Conservation (phyloP, 2,797 vertebrate species). For the Danio albolineatus region DNA sequence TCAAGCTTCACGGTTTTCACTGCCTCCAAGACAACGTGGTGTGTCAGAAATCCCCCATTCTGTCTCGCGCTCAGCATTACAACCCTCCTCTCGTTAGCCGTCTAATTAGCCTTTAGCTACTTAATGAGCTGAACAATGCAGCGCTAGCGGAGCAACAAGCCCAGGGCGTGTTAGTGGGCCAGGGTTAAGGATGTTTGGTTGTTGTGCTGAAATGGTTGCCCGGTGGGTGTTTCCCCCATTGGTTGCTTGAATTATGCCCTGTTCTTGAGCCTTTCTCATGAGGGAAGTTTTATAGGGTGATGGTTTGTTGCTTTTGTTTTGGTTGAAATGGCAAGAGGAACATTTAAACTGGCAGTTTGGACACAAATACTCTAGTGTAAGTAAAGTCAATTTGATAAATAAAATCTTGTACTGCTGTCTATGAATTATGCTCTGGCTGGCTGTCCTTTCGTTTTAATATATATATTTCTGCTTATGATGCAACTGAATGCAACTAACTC, state of each 20-base stretch:
- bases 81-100: conserved; percentile 50
- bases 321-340: background rate
- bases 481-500: conserved; percentile 6
- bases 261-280: conserved; percentile 31
- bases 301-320: conserved; percentile 17
- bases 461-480: background rate
- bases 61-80: conserved; percentile 20
- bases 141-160: conserved; percentile 34
- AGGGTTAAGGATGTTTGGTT: conserved; percentile 26
- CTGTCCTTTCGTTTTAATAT: background rate
- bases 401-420: too few relatives aligned
- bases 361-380: background rate
- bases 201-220: conserved; percentile 36
- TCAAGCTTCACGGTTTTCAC: conserved; percentile 16
- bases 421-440: too few relatives aligned
- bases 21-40: conserved; percentile 17
- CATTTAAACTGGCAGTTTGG: background rate
- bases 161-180: conserved; percentile 36
- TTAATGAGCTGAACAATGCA: conserved; percentile 63
- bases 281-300: conserved; percentile 26
- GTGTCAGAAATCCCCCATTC: conserved; percentile 29
- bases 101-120: conserved; percentile 62
- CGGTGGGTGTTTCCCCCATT: conserved; percentile 3
- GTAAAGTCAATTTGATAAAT: background rate
- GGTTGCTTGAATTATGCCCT: conserved; percentile 36